Base-by-base conservation (phyloP, 1,140 invertebrate species). In the Phortica variegata region DNA sequence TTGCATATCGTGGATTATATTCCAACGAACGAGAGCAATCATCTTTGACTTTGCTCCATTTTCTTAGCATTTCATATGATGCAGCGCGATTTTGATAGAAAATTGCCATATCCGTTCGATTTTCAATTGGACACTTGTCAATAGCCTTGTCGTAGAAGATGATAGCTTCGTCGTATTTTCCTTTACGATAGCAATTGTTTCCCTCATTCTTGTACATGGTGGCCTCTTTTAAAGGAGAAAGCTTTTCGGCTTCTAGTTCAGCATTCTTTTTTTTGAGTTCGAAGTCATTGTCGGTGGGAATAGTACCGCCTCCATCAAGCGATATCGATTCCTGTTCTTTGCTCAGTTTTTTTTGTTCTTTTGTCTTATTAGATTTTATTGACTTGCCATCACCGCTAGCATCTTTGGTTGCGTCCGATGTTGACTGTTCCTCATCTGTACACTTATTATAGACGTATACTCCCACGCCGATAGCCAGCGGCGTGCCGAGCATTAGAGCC, bases 21-120 rank as follows among this genome's bases (percentile, higher is more conserved):
- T 91, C 83, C 18, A 98, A 78, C 3, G 95, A 93, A 76, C 83
- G 84, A 3, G 86, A 84, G 75, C 93, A 96, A 75, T 97, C 95
- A 52, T 85, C 82, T 58, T 93, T 87, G 0, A 96, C 93, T 52
- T 86, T 80, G 47, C 84, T 83, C 81, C 87, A 90, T 75, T 93
- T 90, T 77, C 90, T 89, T 78, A 95, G 79, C 73, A 94, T 90
- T 77, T 97, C 94, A 79, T 93, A 92, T 18, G 92, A 90, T 31
- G 95, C 95, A 4, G 95, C 95, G 70, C 93, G 84, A 71, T 98
- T 98, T 77, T 97, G 95, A 78, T 95, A 96, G 76, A 93, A 95
- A 10, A 89, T 94, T 3, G 94, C 86, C 34, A 97, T 75, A 55
- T 91, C 89, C 3, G 83, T 80, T 21, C 78, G 79, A 58, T 88